A percentile compares a stretch with the other conserved stretches of the same genome.
phyloP scores from a whole-genome alignment of 2,888 invertebrate genomes.

The Pyrrhia umbra region DNA sequence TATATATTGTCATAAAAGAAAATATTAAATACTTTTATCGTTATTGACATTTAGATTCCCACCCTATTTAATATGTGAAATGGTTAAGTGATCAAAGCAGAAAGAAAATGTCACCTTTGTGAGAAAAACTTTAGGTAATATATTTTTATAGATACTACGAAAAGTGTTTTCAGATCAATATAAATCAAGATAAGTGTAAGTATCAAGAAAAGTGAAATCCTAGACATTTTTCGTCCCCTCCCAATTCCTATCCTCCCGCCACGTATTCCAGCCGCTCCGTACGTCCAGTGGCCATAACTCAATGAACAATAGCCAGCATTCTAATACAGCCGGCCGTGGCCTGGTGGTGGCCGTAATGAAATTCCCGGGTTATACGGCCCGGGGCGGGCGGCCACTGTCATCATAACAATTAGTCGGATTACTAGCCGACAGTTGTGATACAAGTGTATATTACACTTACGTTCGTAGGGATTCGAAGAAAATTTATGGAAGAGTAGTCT shows the following conservation, averaged over 20 bases:
- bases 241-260: constrained; percentile 50
- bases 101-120: no score
- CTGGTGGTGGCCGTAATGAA: constrained; percentile 80
- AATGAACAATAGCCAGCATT: constrained; percentile 84
- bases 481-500: no score
- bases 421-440: constrained; percentile 18
- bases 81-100: no score
- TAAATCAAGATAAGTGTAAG: no score
- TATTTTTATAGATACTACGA: no score
- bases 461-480: neutral
- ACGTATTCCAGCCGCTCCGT: constrained; percentile 68
- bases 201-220: no score
- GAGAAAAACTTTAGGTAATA: no score
- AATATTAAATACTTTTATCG: no score
- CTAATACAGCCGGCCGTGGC: constrained; percentile 74
- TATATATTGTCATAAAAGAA: no score
- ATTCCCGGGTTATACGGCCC: constrained; percentile 77
- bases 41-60: no score
- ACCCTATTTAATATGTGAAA: no score
- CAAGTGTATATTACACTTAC: constrained; percentile 7
- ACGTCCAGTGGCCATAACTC: constrained; percentile 80
- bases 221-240: constrained; percentile 19
- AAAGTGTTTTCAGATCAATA: no score
- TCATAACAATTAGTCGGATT: constrained; percentile 69
- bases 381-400: constrained; percentile 60